Evolutionary conservation across 1,140 invertebrate genomes (phyloP).

Genomic region (Brachionus manjavacas): DNA sequence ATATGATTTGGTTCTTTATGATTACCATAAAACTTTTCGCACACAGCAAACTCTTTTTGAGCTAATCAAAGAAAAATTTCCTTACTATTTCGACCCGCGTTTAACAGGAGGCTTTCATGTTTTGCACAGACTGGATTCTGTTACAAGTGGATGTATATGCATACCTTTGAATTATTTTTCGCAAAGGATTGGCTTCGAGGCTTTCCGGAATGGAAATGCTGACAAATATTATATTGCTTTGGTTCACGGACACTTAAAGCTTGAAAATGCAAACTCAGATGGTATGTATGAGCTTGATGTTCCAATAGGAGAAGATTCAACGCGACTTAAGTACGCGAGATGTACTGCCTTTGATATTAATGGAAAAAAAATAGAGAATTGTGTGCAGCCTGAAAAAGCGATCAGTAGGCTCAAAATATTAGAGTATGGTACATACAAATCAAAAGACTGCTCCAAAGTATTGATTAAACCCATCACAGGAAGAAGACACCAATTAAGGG

Average conservation of each 20-base stretch:
- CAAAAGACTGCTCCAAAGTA: background rate
- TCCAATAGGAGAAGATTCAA: constrained; percentile 28
- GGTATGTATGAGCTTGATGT: background rate
- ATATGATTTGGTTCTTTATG: constrained; percentile 22
- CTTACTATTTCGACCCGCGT: constrained; percentile 32
- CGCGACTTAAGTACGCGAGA: background rate
- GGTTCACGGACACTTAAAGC: constrained; percentile 6
- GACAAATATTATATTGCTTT: constrained; percentile 35
- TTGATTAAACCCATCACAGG: constrained; percentile 63
- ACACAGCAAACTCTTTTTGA: background rate
- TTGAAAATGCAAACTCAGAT: background rate
- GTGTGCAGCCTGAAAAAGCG: constrained; percentile 6
- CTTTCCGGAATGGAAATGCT: background rate
- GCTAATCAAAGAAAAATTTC: constrained; percentile 38
- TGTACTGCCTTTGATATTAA: constrained; percentile 19
- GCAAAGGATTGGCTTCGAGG: constrained; percentile 2
- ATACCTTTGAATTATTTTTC: constrained; percentile 6
- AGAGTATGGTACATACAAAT: constrained; percentile 35
- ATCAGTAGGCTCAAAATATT: background rate
- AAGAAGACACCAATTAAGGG: constrained; percentile 90
- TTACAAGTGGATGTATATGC: constrained; percentile 39
- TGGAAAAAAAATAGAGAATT: background rate
- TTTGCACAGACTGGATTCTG: constrained; percentile 16
- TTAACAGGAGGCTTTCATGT: constrained; percentile 38
- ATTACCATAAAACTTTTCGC: constrained; percentile 4